Percentiles rank a stretch among this genome's conserved stretches.
These are phyloP conservation scores for Cheirogaleus medius DNA, from an alignment of 2,113 vertebrate species.

Conservation along the genomic window DNA sequence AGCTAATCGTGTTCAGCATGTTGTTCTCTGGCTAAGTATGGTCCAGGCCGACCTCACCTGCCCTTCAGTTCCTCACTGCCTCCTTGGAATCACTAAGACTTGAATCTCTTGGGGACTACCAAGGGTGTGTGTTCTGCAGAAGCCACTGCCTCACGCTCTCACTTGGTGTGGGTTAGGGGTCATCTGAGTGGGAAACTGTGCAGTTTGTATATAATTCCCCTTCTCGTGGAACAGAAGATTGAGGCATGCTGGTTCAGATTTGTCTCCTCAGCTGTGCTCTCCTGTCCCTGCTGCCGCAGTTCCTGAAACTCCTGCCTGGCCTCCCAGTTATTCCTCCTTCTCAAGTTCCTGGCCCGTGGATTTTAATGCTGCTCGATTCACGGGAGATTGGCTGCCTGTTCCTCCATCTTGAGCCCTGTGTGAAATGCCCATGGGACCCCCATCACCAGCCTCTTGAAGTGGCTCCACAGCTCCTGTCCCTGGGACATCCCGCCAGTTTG, in stretches of 20 bases:
- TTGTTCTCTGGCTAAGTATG: not conserved
- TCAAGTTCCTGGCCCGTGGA: not conserved
- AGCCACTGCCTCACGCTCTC: not conserved
- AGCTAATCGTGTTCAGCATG: not conserved
- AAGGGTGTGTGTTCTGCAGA: not conserved
- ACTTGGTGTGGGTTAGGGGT: not conserved
- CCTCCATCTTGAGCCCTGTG: conserved; percentile 37
- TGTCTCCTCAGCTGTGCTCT: not conserved
- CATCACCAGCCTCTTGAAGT: conserved; percentile 54
- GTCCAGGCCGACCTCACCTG: not conserved
- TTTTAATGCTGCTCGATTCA: conserved; percentile 9
- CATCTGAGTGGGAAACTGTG: not conserved
- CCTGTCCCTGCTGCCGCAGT: not conserved
- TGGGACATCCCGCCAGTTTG: conserved; percentile 60
- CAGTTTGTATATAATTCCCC: conserved; percentile 71
- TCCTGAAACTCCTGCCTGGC: not conserved
- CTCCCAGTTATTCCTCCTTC: not conserved
- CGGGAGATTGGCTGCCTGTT: not conserved
- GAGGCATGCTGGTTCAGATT: conserved; percentile 46
- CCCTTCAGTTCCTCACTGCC: not conserved
- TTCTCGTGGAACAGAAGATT: conserved; percentile 42
- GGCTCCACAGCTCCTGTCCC: conserved; percentile 50
- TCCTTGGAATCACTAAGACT: not conserved
- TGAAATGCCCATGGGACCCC: conserved; percentile 28
- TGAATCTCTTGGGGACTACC: not conserved